Conservation (phyloP, 92 coral and sea anemone genomes). For the Phymanthus crucifer region DNA sequence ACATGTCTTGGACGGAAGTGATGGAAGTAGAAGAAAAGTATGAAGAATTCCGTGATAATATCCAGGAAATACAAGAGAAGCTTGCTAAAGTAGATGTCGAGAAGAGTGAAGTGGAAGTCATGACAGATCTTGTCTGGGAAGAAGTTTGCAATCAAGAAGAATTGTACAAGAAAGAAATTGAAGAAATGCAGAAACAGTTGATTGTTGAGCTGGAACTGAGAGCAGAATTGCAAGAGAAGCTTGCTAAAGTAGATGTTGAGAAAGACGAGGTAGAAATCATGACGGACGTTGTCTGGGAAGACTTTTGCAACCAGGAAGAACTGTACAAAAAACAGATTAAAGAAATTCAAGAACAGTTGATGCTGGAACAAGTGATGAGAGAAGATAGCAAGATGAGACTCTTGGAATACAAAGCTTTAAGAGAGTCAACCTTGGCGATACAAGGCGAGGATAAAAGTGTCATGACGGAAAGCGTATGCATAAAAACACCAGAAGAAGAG, state of each 20-base stretch:
- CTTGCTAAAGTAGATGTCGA: slow-evolving; percentile 27
- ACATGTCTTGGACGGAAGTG: slow-evolving; percentile 33
- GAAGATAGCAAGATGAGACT: slow-evolving; percentile 8
- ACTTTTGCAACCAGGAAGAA: slow-evolving; percentile 48
- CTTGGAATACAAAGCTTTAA: slow-evolving; percentile 10
- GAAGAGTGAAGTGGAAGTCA: slow-evolving; percentile 30
- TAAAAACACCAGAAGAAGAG: not conserved
- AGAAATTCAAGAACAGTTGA: slow-evolving; percentile 8
- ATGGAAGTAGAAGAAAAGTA: slow-evolving; percentile 31
- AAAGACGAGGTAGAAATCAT: slow-evolving; percentile 57
- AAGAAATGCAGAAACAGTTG: slow-evolving; percentile 15
- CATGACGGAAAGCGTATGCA: slow-evolving; percentile 26
- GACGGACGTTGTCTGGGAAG: slow-evolving; percentile 60
- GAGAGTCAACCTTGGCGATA: slow-evolving; percentile 31
- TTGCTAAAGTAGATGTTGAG: slow-evolving; percentile 44
- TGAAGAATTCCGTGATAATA: slow-evolving; percentile 28
- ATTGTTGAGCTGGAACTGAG: slow-evolving; percentile 1
- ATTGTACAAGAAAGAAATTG: slow-evolving; percentile 9
- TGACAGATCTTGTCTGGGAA: slow-evolving; percentile 39
- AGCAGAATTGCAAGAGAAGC: slow-evolving; percentile 15
- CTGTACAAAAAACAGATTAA: slow-evolving; percentile 25
- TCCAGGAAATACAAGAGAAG: slow-evolving; percentile 26
- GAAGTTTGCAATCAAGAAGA: slow-evolving; percentile 27
- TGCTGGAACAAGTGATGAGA: slow-evolving; percentile 1
- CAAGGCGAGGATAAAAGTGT: slow-evolving; percentile 32